These are phyloP conservation scores for Pecten maximus DNA, from an alignment of 2,888 invertebrate genomes.

Conservation along the genomic window DNA sequence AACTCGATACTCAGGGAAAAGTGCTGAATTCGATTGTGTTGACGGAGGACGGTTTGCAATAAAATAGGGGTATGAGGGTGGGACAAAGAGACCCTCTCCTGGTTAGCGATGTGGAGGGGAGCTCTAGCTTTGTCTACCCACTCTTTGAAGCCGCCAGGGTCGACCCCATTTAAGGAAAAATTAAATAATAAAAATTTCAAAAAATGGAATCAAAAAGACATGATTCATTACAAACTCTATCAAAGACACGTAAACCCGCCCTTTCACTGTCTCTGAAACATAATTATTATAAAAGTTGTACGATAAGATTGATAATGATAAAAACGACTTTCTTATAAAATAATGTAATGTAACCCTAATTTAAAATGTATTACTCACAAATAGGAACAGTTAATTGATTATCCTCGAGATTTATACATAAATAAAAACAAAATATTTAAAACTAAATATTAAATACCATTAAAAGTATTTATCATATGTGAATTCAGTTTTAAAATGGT, in stretches of 20 bases:
- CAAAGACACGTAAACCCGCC: neutral
- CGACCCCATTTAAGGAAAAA: constrained; percentile 35
- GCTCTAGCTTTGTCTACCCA: neutral
- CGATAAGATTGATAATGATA: constrained; percentile 1
- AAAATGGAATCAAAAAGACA: constrained; percentile 35
- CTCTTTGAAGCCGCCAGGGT: constrained; percentile 30
- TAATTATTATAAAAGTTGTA: neutral
- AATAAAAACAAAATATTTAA: neutral
- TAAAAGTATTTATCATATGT: neutral
- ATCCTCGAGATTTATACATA: neutral
- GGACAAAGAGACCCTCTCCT: neutral
- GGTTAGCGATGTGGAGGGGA: constrained; percentile 18
- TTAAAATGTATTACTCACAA: constrained; percentile 30
- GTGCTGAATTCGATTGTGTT: constrained; percentile 15
- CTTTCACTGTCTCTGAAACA: constrained; percentile 10
- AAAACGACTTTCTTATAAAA: constrained; percentile 18
- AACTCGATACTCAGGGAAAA: constrained; percentile 3
- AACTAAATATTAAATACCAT: neutral
- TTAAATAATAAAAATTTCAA: constrained; percentile 33
- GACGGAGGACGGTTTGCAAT: constrained; percentile 28
- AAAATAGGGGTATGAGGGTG: constrained; percentile 15
- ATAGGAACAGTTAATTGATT: constrained; percentile 20
- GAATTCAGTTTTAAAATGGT: neutral
- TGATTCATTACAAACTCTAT: constrained; percentile 10
- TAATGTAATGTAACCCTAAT: neutral